Evolutionary conservation across 1,140 invertebrate species (phyloP).

Genomic region (Samia ricini): DNA sequence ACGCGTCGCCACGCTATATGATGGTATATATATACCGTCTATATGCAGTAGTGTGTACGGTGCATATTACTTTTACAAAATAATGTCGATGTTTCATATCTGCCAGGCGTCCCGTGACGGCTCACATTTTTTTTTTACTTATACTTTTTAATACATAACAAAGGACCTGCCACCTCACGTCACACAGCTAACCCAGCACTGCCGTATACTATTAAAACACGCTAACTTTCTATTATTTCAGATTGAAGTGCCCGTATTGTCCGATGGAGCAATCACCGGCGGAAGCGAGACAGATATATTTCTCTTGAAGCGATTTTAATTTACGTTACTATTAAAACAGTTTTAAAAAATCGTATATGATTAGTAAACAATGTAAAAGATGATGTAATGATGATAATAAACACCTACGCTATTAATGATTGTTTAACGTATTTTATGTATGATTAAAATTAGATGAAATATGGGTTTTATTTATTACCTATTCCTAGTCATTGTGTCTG

Average conservation of each 20-base stretch:
- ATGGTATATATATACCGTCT: too few species aligned
- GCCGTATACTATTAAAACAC: too few species aligned
- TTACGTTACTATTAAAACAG: neutral
- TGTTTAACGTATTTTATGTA: neutral
- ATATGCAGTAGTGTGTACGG: too few species aligned
- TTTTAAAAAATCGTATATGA: neutral
- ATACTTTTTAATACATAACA: too few species aligned
- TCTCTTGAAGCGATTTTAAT: conserved; percentile 78
- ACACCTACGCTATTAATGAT: neutral
- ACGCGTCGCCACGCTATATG: too few species aligned
- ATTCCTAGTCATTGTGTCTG: too few species aligned
- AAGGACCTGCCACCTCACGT: too few species aligned
- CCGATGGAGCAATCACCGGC: conserved; percentile 96
- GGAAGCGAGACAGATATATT: conserved; percentile 95
- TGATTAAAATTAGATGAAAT: neutral
- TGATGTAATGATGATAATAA: neutral
- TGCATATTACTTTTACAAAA: too few species aligned
- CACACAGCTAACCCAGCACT: too few species aligned
- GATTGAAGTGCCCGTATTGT: conserved; percentile 98
- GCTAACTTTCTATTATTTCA: conserved; percentile 64
- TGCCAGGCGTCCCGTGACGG: too few species aligned
- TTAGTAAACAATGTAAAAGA: neutral
- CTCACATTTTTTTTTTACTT: too few species aligned
- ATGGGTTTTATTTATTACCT: neutral
- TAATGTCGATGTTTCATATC: too few species aligned